These are phyloP conservation scores for Erinaceus europaeus DNA, from an alignment of 2,113 vertebrate genomes.

Conservation along the genomic window DNA sequence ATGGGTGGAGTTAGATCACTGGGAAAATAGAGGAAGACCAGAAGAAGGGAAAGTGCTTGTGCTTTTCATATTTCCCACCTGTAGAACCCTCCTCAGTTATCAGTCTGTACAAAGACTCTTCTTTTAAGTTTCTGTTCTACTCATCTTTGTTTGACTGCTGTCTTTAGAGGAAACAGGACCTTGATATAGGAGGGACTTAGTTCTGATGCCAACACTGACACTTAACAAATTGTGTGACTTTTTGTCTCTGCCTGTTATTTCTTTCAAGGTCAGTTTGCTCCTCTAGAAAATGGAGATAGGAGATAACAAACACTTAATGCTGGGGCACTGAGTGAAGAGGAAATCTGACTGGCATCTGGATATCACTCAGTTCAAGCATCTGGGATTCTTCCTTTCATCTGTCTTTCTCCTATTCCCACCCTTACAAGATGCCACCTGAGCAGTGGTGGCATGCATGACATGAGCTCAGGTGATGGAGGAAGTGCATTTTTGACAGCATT, in stretches of 20 bases:
- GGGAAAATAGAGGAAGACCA: not conserved
- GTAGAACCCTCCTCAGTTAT: not conserved
- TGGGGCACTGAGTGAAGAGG: not conserved
- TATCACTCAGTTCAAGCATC: not conserved
- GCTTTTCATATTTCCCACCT: not conserved
- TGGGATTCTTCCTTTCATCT: not conserved
- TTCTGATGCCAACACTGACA: not conserved
- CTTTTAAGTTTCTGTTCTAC: not conserved
- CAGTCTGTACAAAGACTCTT: not conserved
- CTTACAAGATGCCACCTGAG: not conserved
- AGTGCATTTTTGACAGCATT: not conserved
- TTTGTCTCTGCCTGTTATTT: not conserved
- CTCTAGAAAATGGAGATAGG: not conserved
- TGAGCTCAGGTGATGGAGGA: not conserved
- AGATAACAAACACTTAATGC: not conserved
- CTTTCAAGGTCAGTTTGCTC: not conserved
- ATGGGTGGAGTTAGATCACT: not conserved
- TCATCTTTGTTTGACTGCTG: too few species aligned
- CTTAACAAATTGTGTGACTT: not conserved
- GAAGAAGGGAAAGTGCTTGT: not conserved
- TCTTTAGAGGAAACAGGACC: not conserved
- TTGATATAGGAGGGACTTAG: not conserved
- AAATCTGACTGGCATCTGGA: not conserved
- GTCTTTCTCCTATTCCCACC: not conserved
- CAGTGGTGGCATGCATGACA: not conserved